phyloP scores from a whole-genome alignment of 2,797 vertebrate species.

The Perdix hodgsoniae region DNA sequence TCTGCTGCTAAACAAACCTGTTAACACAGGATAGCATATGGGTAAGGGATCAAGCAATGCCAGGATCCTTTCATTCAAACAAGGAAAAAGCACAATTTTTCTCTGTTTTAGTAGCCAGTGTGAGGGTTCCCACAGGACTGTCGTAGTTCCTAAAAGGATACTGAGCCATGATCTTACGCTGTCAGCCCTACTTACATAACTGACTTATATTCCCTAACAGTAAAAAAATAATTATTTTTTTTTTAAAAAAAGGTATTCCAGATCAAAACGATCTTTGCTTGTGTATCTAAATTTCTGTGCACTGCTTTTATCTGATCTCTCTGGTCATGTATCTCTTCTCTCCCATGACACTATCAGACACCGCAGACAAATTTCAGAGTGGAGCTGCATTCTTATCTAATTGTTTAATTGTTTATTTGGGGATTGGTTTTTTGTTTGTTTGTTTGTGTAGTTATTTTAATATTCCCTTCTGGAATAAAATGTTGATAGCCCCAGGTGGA shows the following conservation, averaged over 20 bases:
- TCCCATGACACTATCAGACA: neutral
- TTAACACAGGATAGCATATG: neutral
- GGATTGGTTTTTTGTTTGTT: neutral
- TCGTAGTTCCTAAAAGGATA: neutral
- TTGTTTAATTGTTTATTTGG: rapidly evolving
- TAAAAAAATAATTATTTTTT: neutral
- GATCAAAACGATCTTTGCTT: neutral
- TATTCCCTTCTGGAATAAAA: neutral
- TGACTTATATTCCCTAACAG: neutral
- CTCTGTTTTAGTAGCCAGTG: neutral
- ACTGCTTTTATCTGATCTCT: neutral
- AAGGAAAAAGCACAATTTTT: neutral
- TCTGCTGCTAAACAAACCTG: neutral
- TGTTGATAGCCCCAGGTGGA: neutral
- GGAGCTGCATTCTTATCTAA: neutral
- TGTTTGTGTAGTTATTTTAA: neutral
- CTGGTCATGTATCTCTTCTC: no score
- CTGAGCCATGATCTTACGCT: neutral
- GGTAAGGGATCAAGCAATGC: neutral
- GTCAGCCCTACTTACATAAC: neutral
- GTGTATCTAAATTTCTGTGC: neutral
- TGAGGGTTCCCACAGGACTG: neutral
- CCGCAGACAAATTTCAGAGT: neutral
- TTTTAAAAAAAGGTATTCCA: neutral
- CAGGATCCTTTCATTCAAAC: neutral